Evolutionary conservation across 2,888 invertebrate species (phyloP).

Genomic region (Dolomedes plantarius): DNA sequence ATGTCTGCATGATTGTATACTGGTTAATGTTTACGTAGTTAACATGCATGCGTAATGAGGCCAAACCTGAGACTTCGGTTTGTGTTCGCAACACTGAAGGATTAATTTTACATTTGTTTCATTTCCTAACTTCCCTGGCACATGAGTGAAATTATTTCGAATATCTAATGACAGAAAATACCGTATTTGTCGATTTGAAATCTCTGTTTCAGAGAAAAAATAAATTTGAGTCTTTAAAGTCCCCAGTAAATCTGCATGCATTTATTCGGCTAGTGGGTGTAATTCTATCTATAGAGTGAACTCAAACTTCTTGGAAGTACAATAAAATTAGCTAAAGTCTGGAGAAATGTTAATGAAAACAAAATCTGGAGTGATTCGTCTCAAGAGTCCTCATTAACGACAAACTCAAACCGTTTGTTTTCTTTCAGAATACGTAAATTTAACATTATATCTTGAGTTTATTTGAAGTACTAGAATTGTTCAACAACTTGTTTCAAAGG

Average conservation of each 20-base stretch:
- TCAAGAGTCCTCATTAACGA: slow-evolving; percentile 14
- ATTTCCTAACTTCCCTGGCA: too few relatives aligned
- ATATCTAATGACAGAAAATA: not conserved
- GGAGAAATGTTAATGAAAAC: slow-evolving; percentile 18
- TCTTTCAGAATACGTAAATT: slow-evolving; percentile 8
- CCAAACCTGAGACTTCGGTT: too few relatives aligned
- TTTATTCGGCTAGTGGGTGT: not conserved
- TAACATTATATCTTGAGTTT: slow-evolving; percentile 14
- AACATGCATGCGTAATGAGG: too few relatives aligned
- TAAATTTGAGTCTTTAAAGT: not conserved
- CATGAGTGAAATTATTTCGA: not conserved
- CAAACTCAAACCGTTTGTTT: slow-evolving; percentile 14
- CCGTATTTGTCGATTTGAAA: not conserved
- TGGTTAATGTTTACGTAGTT: too few relatives aligned
- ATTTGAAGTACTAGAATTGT: not conserved
- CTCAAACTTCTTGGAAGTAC: not conserved
- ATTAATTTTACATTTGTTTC: too few relatives aligned
- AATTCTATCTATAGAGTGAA: not conserved
- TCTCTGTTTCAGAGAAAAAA: not conserved
- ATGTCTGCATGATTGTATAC: too few relatives aligned
- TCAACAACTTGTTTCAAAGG: slow-evolving; percentile 1
- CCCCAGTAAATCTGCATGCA: not conserved
- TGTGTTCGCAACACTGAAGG: too few relatives aligned
- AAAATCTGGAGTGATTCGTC: slow-evolving; percentile 2
- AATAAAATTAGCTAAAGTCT: slow-evolving; percentile 12